Conservation (phyloP, 2,113 vertebrate genomes). For the Pavo muticus region DNA sequence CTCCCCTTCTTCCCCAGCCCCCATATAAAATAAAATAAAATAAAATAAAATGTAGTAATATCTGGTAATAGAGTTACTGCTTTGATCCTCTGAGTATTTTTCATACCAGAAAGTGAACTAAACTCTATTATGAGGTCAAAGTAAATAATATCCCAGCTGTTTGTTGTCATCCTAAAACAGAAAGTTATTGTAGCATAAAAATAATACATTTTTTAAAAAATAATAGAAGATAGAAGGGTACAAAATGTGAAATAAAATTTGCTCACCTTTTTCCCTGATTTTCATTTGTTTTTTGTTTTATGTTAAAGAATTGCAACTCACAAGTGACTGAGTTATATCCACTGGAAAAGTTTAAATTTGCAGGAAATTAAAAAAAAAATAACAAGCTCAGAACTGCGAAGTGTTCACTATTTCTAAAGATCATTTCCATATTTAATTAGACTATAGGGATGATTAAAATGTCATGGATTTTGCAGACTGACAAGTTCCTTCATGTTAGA, state of each 20-base stretch:
- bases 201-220: conserved; percentile 11
- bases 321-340: background rate
- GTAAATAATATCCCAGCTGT: conserved; percentile 49
- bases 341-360: background rate
- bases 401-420: background rate
- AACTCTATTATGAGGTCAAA: conserved; percentile 53
- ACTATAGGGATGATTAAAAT: background rate
- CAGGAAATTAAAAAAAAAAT: background rate
- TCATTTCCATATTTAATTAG: conserved; percentile 28
- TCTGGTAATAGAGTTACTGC: background rate
- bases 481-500: background rate
- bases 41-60: conserved; percentile 29
- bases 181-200: background rate
- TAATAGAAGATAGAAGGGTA: background rate
- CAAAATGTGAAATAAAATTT: conserved; percentile 9
- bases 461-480: conserved; percentile 13
- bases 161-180: conserved; percentile 26
- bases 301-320: conserved; percentile 21
- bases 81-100: conserved; percentile 53
- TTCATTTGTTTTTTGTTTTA: conserved; percentile 27
- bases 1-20: no score
- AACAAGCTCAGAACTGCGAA: conserved; percentile 21
- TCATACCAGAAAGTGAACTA: conserved; percentile 34
- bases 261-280: conserved; percentile 38
- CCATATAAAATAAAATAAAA: no score